Evolutionary conservation across 2,888 invertebrate species (phyloP).

Genomic region (Oscheius onirici): DNA sequence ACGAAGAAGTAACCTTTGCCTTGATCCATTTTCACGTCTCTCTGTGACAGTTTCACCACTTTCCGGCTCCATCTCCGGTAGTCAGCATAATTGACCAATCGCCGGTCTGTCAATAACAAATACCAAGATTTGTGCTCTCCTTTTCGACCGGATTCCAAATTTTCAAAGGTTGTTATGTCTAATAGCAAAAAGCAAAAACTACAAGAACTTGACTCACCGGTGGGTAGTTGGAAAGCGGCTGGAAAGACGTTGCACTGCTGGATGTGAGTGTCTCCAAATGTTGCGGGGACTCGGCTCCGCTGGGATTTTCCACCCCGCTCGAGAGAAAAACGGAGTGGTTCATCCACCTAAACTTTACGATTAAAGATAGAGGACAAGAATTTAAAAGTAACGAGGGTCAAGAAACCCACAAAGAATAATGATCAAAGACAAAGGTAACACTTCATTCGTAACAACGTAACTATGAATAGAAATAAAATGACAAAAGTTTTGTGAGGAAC

Average conservation of each 20-base stretch:
- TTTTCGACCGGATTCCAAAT: too few relatives aligned
- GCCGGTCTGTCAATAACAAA: too few relatives aligned
- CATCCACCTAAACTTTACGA: constrained; percentile 15
- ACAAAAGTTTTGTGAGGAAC: neutral
- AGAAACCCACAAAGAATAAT: neutral
- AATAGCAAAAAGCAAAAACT: neutral
- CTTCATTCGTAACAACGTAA: constrained; percentile 13
- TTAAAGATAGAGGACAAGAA: neutral
- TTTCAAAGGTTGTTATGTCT: too few relatives aligned
- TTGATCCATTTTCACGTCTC: too few relatives aligned
- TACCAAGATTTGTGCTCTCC: too few relatives aligned
- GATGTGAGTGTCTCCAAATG: constrained; percentile 31
- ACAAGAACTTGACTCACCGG: constrained; percentile 12
- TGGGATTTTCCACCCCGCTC: constrained; percentile 5
- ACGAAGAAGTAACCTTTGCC: neutral
- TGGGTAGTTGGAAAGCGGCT: constrained; percentile 12
- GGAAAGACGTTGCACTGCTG: constrained; percentile 6
- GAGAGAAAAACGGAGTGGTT: constrained; percentile 21
- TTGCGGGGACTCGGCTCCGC: constrained; percentile 10
- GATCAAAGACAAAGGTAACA: neutral
- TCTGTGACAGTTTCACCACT: too few relatives aligned
- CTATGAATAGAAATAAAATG: neutral
- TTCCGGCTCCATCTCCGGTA: too few relatives aligned
- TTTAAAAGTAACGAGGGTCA: neutral
- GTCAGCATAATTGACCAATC: too few relatives aligned